Evolutionary conservation across 2,113 vertebrate genomes (phyloP).

Genomic region (Promerops cafer): DNA sequence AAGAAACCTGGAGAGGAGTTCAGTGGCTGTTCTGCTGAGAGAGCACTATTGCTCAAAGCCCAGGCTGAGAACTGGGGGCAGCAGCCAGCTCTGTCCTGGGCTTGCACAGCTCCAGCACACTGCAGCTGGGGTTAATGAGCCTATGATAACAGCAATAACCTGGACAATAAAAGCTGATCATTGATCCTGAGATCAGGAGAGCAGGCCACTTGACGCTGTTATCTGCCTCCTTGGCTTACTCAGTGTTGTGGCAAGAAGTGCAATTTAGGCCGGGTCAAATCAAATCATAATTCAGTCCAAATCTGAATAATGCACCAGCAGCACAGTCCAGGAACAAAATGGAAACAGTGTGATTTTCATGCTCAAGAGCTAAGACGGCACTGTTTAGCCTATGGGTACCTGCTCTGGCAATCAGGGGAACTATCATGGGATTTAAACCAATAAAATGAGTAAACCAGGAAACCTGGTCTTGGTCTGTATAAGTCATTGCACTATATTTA

Average conservation of each 20-base stretch:
- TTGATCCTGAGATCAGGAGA: background rate
- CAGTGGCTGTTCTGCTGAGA: background rate
- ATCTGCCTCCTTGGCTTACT: background rate
- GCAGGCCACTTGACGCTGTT: background rate
- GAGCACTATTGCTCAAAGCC: rapidly evolving
- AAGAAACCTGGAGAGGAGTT: background rate
- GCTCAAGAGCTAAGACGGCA: background rate
- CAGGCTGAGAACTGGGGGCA: background rate
- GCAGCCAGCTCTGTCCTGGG: rapidly evolving
- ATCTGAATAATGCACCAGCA: background rate
- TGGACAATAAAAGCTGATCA: background rate
- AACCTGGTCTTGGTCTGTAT: background rate
- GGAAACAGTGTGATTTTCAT: background rate
- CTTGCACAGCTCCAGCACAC: background rate
- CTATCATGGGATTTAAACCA: background rate
- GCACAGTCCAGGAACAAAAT: background rate
- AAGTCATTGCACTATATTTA: slow-evolving; percentile 11
- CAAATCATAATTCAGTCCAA: background rate
- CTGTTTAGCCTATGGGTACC: background rate
- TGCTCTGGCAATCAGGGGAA: background rate
- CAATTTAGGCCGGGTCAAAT: background rate
- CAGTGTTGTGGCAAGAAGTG: background rate
- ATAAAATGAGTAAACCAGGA: slow-evolving; percentile 44
- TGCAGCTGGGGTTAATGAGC: background rate
- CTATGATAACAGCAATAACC: background rate